Evolutionary conservation across 2,113 vertebrate species (phyloP).

Genomic region (Accipiter virgatus): DNA sequence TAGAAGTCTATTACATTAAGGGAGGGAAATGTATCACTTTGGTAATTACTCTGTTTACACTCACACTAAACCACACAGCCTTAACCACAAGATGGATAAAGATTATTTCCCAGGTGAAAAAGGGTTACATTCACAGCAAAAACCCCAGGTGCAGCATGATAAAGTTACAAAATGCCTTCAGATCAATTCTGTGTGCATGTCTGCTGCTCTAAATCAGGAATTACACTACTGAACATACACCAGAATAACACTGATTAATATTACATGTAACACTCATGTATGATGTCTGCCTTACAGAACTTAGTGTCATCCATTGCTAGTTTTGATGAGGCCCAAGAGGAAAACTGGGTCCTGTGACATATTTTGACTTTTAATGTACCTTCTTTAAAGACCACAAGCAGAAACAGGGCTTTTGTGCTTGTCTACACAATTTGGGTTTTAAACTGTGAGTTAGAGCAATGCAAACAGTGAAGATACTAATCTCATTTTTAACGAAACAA

Average conservation of each 20-base stretch:
- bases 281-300: not conserved
- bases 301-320: not conserved
- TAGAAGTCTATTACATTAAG: not conserved
- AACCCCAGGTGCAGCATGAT: not conserved
- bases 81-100: not conserved
- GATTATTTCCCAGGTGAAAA: not conserved
- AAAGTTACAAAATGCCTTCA: not conserved
- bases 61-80: not conserved
- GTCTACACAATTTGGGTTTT: not conserved
- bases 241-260: not conserved
- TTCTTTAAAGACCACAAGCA: not conserved
- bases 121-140: not conserved
- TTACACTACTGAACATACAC: not conserved
- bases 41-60: not conserved
- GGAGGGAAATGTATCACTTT: not conserved
- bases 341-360: not conserved
- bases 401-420: not conserved
- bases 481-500: not conserved
- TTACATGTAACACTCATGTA: fast-evolving
- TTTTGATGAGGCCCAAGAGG: not conserved
- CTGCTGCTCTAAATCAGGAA: not conserved
- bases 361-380: not conserved
- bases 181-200: not conserved
- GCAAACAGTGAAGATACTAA: not conserved
- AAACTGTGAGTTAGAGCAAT: not conserved